These are phyloP conservation scores for Taurulus bubalis DNA, from an alignment of 2,113 vertebrate genomes.

Conservation along the genomic window DNA sequence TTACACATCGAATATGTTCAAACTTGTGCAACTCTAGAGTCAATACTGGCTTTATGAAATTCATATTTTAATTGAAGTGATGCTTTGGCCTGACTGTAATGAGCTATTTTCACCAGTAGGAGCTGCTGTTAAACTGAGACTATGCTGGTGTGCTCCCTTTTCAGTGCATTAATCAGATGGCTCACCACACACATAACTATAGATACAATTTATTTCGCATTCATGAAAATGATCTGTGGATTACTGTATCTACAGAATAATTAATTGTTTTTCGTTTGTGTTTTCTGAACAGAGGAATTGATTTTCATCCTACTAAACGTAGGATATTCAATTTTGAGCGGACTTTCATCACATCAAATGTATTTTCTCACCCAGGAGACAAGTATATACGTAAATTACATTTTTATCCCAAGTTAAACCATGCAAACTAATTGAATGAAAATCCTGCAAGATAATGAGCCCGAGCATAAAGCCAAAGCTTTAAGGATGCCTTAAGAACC, in stretches of 20 bases:
- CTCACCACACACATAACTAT: neutral
- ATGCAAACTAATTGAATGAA: neutral
- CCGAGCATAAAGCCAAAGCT: neutral
- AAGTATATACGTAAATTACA: neutral
- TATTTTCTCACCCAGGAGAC: neutral
- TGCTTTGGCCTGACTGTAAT: slow-evolving; percentile 2
- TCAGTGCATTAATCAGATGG: neutral
- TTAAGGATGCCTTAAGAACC: neutral
- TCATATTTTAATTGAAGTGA: neutral
- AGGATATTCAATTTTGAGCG: neutral
- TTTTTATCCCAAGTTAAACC: neutral
- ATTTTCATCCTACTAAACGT: neutral
- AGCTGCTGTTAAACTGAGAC: neutral
- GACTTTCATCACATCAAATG: neutral
- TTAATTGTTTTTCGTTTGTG: neutral
- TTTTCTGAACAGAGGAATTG: neutral
- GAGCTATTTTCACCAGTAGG: slow-evolving; percentile 4
- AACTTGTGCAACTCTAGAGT: neutral
- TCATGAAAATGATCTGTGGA: neutral
- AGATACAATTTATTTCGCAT: neutral
- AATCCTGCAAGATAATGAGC: neutral
- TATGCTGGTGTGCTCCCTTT: neutral
- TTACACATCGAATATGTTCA: neutral
- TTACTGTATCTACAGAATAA: neutral
- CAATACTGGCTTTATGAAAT: neutral